These are phyloP conservation scores for Lasioglossum malachurum DNA, from an alignment of 2,888 invertebrate species.

Conservation along the genomic window DNA sequence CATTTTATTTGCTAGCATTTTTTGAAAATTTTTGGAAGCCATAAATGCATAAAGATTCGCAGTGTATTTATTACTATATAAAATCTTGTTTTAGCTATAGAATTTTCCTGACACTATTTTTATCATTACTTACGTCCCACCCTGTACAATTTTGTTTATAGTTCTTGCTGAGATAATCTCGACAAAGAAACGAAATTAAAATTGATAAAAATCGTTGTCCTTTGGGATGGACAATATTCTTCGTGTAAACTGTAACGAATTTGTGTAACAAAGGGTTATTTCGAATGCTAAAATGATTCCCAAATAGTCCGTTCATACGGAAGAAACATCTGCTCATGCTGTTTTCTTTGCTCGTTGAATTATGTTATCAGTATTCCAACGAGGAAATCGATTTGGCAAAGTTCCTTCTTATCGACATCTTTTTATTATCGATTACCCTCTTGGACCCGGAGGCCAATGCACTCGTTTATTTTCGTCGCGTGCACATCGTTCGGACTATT, in stretches of 20 bases:
- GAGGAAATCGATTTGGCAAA: slow-evolving; percentile 55
- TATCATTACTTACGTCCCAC: too few relatives aligned
- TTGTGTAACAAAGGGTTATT: not conserved
- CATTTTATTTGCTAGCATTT: too few relatives aligned
- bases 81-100: too few relatives aligned
- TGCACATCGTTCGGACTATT: not conserved
- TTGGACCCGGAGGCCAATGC: slow-evolving; percentile 32
- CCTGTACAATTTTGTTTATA: too few relatives aligned
- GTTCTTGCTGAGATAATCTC: too few relatives aligned
- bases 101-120: too few relatives aligned
- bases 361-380: slow-evolving; percentile 39
- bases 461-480: slow-evolving; percentile 18
- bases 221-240: not conserved
- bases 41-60: too few relatives aligned
- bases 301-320: not conserved
- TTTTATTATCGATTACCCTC: slow-evolving; percentile 48
- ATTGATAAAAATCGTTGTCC: not conserved
- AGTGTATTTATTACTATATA: too few relatives aligned
- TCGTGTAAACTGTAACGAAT: not conserved
- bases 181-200: too few relatives aligned
- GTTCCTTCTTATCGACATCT: slow-evolving; percentile 38
- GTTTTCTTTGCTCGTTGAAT: slow-evolving; percentile 19
- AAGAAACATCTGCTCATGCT: slow-evolving; percentile 13
- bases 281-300: not conserved
- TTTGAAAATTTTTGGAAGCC: too few relatives aligned